Percentiles rank a stretch among this genome's conserved stretches.
Evolutionary conservation across 1,140 invertebrate species (phyloP).

Genomic region (Trinorchestia longiramus): DNA sequence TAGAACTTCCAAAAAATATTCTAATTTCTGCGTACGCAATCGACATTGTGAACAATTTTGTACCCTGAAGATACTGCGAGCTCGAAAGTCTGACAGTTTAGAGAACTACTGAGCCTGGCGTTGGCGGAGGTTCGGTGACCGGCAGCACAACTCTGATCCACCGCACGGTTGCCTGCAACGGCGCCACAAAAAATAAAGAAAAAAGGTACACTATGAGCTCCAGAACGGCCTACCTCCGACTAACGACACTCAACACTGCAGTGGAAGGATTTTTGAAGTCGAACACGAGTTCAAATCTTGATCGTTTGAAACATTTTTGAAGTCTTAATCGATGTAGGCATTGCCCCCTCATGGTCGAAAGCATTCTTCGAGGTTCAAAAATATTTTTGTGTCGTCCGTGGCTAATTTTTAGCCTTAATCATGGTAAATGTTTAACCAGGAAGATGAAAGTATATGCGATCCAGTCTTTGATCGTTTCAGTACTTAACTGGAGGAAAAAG

Average conservation of each 20-base stretch:
- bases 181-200: neutral
- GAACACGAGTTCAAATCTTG: neutral
- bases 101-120: neutral
- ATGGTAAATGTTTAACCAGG: neutral
- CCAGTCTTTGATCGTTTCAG: neutral
- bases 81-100: neutral
- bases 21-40: neutral
- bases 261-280: neutral
- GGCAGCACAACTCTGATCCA: neutral
- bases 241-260: neutral
- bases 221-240: neutral
- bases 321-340: neutral
- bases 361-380: neutral
- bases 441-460: neutral
- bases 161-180: neutral
- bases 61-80: neutral
- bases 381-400: neutral
- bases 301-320: neutral
- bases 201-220: slow-evolving; percentile 6
- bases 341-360: neutral
- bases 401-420: neutral
- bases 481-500: neutral
- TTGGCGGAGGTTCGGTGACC: slow-evolving; percentile 32
- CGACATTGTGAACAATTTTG: neutral
- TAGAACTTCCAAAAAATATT: neutral